These are phyloP conservation scores for Lycia hirtaria DNA, from an alignment of 2,888 invertebrate genomes.

Conservation along the genomic window DNA sequence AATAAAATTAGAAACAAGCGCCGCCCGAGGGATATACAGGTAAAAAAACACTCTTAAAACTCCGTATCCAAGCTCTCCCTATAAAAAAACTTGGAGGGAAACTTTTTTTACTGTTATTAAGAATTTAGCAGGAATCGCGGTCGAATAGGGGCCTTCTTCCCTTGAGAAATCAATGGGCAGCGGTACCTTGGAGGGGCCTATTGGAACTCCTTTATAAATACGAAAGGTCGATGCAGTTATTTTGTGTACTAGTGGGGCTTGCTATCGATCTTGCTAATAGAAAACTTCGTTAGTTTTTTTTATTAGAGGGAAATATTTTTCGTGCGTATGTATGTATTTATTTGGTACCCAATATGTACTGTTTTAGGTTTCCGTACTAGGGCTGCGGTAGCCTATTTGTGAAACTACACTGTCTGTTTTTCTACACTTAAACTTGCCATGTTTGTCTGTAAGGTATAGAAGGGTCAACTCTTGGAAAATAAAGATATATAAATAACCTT, in stretches of 20 bases:
- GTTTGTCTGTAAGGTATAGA: no score
- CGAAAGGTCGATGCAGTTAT: constrained; percentile 32
- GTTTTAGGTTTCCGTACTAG: no score
- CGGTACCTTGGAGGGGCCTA: constrained; percentile 43
- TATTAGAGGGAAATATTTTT: no score
- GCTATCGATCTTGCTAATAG: neutral
- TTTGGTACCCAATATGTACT: no score
- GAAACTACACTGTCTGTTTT: no score
- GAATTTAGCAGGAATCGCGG: constrained; percentile 60
- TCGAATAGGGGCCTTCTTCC: constrained; percentile 49
- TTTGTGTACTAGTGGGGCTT: constrained; percentile 11
- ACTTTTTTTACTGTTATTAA: constrained; percentile 59
- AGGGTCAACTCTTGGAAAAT: no score
- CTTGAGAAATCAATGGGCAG: constrained; percentile 57
- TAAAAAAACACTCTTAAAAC: constrained; percentile 23
- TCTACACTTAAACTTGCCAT: no score
- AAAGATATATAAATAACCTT: no score
- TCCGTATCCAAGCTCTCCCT: constrained; percentile 22
- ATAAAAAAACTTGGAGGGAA: constrained; percentile 38
- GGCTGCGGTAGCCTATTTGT: no score
- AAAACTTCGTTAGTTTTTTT: no score
- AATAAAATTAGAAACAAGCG: constrained; percentile 29
- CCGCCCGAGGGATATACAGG: constrained; percentile 20
- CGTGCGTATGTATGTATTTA: no score
- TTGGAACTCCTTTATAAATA: constrained; percentile 41